Conservation (phyloP, 2,797 vertebrate genomes). For the Ceyx erithaca region DNA sequence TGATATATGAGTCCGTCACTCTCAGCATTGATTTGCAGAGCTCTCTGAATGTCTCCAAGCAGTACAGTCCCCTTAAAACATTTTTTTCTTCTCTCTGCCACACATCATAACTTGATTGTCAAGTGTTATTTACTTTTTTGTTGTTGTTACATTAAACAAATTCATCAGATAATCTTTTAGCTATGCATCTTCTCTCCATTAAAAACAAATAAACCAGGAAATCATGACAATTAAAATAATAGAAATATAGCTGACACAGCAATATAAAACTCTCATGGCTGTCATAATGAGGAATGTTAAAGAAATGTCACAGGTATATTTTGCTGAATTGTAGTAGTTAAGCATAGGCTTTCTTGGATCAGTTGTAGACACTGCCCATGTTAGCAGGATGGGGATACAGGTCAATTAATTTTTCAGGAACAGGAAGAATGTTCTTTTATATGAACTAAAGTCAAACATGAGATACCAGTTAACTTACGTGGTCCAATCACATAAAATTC, state of each 20-base stretch:
- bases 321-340: neutral
- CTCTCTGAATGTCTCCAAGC: slow-evolving; percentile 12
- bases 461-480: neutral
- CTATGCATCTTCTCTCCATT: neutral
- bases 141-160: slow-evolving; percentile 40
- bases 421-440: neutral
- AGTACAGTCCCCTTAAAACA: slow-evolving; percentile 2
- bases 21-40: slow-evolving; percentile 38
- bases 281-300: neutral
- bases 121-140: slow-evolving; percentile 23
- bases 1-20: slow-evolving; percentile 57
- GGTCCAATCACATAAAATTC: neutral
- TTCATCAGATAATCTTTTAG: neutral
- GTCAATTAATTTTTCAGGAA: neutral
- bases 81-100: neutral
- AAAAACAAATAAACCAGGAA: neutral
- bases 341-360: neutral
- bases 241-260: neutral
- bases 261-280: slow-evolving; percentile 6
- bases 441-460: neutral
- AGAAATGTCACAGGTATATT: neutral
- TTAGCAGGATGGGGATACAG: neutral
- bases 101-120: slow-evolving; percentile 30
- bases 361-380: neutral
- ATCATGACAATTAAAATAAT: neutral